Evolutionary conservation across 1,140 invertebrate species (phyloP), one percentile per base, ranked within the genome.

Genomic region (Drosophila carrolli): DNA sequence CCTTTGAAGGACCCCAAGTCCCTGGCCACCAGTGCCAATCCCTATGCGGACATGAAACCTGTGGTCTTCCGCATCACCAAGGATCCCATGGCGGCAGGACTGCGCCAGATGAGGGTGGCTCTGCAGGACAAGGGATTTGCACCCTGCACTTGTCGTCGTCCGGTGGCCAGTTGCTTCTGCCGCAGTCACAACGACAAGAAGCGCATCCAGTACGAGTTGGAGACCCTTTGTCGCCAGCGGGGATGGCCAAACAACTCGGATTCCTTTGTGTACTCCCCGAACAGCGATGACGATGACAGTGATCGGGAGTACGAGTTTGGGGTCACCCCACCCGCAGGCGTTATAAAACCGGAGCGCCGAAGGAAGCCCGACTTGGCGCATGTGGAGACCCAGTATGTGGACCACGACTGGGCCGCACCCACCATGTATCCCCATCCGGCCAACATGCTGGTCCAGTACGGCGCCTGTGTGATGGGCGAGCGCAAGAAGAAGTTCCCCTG

Each of bases 301-400:
- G 91, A 92, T 0, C 62, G 62, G 19, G 89, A 92, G 57, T 79
- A 90, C 37, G 89, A 92, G 13, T 91, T 92, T 37, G 90, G 91
- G 10, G 91, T 92, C 0, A 92, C 91, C 1, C 91, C 91, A 5
- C 91, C 91, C 1, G 91, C 84, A 2, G 91, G 90, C 1, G 44
- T 92, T 0, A 68, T 92, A 0, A 92, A 92, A 23, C 83, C 85
- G 0, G 75, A 91, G 2, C 70, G 76, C 0, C 4, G 37, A 1
- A 32, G 46, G 1, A 50, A 47, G 4, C 67, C 74, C 0, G 74
- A 92, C 70, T 11, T 57, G 7, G 48, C 75, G 0, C 47, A 88
- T 35, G 43, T 16, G 13, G 75, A 78, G 11, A 92, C 91, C 0
- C 91, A 92, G 48, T 92, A 92, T 46, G n/a, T 57, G 14, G 78